Conservation (phyloP, 2,113 vertebrate genomes). For the Hydropotes inermis region DNA sequence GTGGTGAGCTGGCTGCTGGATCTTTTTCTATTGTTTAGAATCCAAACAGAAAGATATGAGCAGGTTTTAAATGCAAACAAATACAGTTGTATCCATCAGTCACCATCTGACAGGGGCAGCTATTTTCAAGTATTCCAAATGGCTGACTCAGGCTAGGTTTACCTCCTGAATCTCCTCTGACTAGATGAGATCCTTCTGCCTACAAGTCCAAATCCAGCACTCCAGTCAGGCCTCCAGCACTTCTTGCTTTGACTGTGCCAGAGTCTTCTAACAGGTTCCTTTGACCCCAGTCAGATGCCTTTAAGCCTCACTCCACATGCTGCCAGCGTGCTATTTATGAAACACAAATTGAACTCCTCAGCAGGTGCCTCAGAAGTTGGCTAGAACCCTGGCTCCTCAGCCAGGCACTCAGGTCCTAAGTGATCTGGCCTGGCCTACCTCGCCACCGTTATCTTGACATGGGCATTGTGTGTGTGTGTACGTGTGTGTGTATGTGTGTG, state of each 20-base stretch:
- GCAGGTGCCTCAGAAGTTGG: background rate
- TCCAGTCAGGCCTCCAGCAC: background rate
- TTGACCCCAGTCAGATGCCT: background rate
- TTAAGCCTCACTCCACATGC: background rate
- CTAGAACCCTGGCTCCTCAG: background rate
- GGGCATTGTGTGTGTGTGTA: rapidly evolving
- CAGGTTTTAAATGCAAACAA: background rate
- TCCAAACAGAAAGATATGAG: background rate
- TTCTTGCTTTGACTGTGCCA: background rate
- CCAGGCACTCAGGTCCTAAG: background rate
- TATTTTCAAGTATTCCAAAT: background rate
- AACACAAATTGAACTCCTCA: background rate
- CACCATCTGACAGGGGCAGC: background rate
- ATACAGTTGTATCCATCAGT: background rate
- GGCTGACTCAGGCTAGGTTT: background rate
- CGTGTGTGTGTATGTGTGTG: rapidly evolving
- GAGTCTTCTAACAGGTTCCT: background rate
- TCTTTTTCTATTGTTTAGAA: background rate
- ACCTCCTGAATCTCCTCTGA: background rate
- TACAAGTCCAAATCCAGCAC: background rate
- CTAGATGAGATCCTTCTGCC: background rate
- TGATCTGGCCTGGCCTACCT: background rate
- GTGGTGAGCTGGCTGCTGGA: background rate
- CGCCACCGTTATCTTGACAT: background rate
- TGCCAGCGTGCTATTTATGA: background rate